phyloP scores from a whole-genome alignment of 2,797 vertebrate genomes.

The Cynopterus sphinx region DNA sequence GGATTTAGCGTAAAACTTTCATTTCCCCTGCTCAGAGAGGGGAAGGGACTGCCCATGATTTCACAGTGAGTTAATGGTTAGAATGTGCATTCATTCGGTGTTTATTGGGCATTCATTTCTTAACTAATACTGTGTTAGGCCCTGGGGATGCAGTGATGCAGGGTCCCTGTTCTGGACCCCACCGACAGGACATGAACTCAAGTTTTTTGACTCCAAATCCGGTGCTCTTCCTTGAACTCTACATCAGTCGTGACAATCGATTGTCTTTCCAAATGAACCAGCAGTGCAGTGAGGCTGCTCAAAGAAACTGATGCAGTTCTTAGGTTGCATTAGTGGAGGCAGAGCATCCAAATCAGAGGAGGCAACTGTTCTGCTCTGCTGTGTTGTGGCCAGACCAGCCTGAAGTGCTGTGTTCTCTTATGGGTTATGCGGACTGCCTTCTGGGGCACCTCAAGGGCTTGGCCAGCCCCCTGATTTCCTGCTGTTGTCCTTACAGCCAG shows the following conservation, averaged over 20 bases:
- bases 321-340: neutral
- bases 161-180: neutral
- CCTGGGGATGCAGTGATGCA: neutral
- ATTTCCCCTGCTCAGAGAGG: neutral
- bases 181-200: neutral
- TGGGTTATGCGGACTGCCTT: neutral
- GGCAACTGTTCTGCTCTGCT: neutral
- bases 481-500: slow-evolving; percentile 81
- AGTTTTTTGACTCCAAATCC: neutral
- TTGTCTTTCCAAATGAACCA: neutral
- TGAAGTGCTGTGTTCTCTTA: neutral
- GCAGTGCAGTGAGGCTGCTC: neutral
- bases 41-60: neutral
- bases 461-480: slow-evolving; percentile 67
- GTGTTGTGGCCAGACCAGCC: neutral
- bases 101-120: neutral
- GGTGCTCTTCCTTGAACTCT: neutral
- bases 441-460: neutral
- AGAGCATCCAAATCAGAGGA: neutral
- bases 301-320: neutral
- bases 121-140: neutral
- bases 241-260: neutral
- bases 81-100: neutral
- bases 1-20: slow-evolving; percentile 37
- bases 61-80: neutral